These are phyloP conservation scores for Gouania willdenowi DNA, from an alignment of 2,797 vertebrate species.

Conservation along the genomic window DNA sequence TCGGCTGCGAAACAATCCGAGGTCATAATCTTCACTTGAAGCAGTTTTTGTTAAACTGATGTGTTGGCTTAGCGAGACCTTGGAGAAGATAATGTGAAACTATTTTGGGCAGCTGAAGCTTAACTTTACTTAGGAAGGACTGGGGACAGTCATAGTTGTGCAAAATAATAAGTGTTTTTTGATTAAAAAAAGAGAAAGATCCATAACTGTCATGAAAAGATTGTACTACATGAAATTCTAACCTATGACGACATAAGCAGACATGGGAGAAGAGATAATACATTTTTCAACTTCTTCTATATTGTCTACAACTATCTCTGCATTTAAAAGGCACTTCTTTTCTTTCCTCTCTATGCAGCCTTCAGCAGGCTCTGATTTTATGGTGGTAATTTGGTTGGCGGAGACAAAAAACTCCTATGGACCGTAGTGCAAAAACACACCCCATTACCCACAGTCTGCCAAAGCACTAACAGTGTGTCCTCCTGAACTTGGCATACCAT, in stretches of 20 bases:
- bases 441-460: slow-evolving; percentile 57
- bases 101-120: slow-evolving; percentile 71
- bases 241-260: too few relatives aligned
- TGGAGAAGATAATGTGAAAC: slow-evolving; percentile 42
- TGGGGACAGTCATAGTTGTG: too few relatives aligned
- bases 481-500: slow-evolving; percentile 59
- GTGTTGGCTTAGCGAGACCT: slow-evolving; percentile 49
- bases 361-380: slow-evolving; percentile 69
- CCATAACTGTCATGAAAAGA: too few relatives aligned
- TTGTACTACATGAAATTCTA: too few relatives aligned
- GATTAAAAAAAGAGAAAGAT: too few relatives aligned
- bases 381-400: slow-evolving; percentile 62
- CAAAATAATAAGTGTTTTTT: too few relatives aligned
- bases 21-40: slow-evolving; percentile 43
- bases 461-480: slow-evolving; percentile 58
- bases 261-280: too few relatives aligned
- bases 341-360: slow-evolving; percentile 42
- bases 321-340: slow-evolving; percentile 43
- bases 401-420: slow-evolving; percentile 64
- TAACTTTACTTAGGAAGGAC: slow-evolving; percentile 54
- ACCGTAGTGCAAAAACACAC: slow-evolving; percentile 61
- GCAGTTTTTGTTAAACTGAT: slow-evolving; percentile 50
- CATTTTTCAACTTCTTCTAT: too few relatives aligned
- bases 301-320: slow-evolving; percentile 28
- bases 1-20: too few relatives aligned